Evolutionary conservation across 2,797 vertebrate genomes (phyloP).

Genomic region (Melanotaenia pygmaea): DNA sequence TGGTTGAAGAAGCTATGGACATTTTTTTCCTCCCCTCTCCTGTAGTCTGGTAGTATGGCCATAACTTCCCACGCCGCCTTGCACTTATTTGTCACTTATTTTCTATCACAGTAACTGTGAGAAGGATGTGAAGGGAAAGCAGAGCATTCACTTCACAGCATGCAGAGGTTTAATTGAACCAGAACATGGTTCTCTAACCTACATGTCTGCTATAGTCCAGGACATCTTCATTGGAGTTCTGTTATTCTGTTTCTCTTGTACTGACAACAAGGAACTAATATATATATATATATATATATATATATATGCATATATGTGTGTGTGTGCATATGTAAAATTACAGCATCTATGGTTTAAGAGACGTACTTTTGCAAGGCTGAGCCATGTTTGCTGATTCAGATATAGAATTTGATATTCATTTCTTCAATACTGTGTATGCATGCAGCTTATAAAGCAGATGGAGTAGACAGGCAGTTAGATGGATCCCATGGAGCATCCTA

Average conservation of each 20-base stretch:
- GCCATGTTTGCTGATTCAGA: slow-evolving; percentile 5
- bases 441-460: slow-evolving; percentile 21
- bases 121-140: slow-evolving; percentile 16
- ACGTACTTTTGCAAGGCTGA: not conserved
- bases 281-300: no score
- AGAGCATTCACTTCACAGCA: slow-evolving; percentile 11
- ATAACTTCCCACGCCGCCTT: slow-evolving; percentile 1
- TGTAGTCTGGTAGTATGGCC: not conserved
- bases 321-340: not conserved
- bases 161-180: slow-evolving; percentile 10
- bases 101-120: slow-evolving; percentile 11
- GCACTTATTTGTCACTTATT: not conserved
- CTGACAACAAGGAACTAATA: not conserved
- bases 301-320: no score
- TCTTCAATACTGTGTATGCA: slow-evolving; percentile 9
- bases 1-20: not conserved
- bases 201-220: not conserved
- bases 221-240: slow-evolving; percentile 8
- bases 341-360: not conserved
- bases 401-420: slow-evolving; percentile 11
- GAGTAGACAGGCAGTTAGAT: slow-evolving; percentile 37
- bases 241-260: slow-evolving; percentile 1
- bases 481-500: slow-evolving; percentile 41
- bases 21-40: no score
- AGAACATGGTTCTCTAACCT: not conserved